These are phyloP conservation scores for Philereme vetulata DNA, from an alignment of 2,888 invertebrate genomes.

Conservation along the genomic window DNA sequence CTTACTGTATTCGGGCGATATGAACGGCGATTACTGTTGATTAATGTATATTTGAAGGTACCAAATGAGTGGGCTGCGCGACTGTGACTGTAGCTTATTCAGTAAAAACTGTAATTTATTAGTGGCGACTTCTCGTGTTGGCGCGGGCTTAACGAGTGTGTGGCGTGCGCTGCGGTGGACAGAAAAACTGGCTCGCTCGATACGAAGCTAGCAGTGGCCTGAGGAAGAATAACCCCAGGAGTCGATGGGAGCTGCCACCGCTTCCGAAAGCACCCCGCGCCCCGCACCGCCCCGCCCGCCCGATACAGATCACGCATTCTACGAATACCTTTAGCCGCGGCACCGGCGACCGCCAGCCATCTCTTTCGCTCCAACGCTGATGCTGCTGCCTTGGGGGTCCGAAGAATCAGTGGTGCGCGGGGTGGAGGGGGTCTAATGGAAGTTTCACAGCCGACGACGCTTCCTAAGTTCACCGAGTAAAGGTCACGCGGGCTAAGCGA, in stretches of 20 bases:
- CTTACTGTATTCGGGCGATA: conserved; percentile 80
- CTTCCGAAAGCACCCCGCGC: conserved; percentile 80
- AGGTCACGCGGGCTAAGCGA: conserved; percentile 81
- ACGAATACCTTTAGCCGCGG: conserved; percentile 81
- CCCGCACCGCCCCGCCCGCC: conserved; percentile 72
- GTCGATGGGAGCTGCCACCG: conserved; percentile 84
- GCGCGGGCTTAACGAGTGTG: conserved; percentile 85
- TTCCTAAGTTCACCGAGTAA: conserved; percentile 83
- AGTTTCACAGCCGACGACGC: conserved; percentile 80
- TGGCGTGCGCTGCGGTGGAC: conserved; percentile 84
- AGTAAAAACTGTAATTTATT: conserved; percentile 84
- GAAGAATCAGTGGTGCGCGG: conserved; percentile 62
- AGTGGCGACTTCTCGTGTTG: conserved; percentile 86
- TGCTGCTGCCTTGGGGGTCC: conserved; percentile 65
- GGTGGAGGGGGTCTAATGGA: conserved; percentile 77
- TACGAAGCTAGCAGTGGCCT: conserved; percentile 84
- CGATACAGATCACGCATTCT: conserved; percentile 84
- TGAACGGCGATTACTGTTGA: conserved; percentile 76
- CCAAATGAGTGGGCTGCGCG: conserved; percentile 79
- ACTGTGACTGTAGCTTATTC: conserved; percentile 81
- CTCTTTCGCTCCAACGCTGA: conserved; percentile 73
- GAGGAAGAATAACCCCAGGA: conserved; percentile 85
- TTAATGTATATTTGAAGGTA: conserved; percentile 82
- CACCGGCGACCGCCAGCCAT: conserved; percentile 71
- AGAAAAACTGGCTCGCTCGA: conserved; percentile 85